Base-by-base conservation (phyloP, 2,797 vertebrate genomes). In the Lithobates pipiens region DNA sequence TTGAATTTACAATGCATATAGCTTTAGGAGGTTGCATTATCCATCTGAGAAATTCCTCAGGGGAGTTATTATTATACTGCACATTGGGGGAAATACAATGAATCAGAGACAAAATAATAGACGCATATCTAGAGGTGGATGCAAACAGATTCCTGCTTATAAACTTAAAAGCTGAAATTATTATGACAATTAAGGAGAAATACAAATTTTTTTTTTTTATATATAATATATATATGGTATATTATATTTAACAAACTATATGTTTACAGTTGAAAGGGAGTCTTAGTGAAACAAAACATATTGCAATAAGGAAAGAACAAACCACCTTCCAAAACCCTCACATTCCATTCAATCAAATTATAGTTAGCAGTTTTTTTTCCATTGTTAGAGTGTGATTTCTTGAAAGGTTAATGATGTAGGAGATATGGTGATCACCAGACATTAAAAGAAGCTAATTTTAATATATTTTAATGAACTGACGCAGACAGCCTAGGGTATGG, bases 21-120 rank as follows among this genome's bases (percentile, higher is more conserved):
- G 76, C 67, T 72, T 70, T 72, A 65, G 50, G 54, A 78, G 70
- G 76, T 71, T 78, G 44, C 68, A 73, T 84, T 84, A 78, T 78
- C 83, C 83, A 72, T 84, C 67, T 84, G 68, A 78, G 50, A 68
- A 78, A 63, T 63, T 54, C 69, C 83, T 73, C 67, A 15, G 25
- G 76, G 76, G 50, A 82, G 34, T n/a, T 54, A 36, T 72, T 84
- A 78, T 65, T 57, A 65, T 61, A 61, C 75, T 65, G 75, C 39
- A 70, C 67, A 71, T 57, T 44, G 68, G 46, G 75, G 27, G 57
- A 76, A 61, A 67, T 57, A 77, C 74, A 84, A 71, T 27, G 18
- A 69, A 65, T 42, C 42, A 50, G 29, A 63, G 11, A 70, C n/a
- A 76, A 79, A 54, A 4, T 1, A 77, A 9, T 54, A 84, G 63